Base-by-base conservation (phyloP, 2,888 invertebrate genomes). In the Rotaria magnacalcarata region DNA sequence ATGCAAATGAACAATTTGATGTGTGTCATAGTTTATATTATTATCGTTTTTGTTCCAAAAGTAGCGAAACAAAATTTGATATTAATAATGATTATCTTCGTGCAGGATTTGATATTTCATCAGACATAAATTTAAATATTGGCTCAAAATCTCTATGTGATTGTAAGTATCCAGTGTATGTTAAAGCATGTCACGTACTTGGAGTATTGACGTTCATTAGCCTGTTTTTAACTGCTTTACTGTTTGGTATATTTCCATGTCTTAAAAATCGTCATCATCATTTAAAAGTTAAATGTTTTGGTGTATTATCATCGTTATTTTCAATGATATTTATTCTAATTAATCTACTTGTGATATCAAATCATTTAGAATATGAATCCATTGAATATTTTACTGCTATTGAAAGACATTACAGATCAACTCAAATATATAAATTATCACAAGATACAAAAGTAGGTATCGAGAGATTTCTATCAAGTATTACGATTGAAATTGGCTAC, bases 371-470 rank as follows among this genome's bases (percentile, higher is more conserved):
- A 24, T 80, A 47, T 47, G 80, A 80, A 80, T 80, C 80, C 24
- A 24, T 47, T 4, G 80, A 47, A 41, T 80, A 80, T 80, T 47
- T 80, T n/a, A n/a, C 47, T 43, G 80, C 80, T 11, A 80, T 80
- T 14, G 41, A 80, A 47, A 80, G 34, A 80, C 80, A 80, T 47
- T 80, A 80, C 47, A 21, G 47, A 47, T 47, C 47, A 24, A 80
- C 6, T 80, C 80, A 80, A 47, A 80, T 80, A 19, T 80, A 80
- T 47, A 80, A 80, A 80, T 80, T 80, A 47, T 47, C 47, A 11
- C 11, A 80, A 80, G 80, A 67, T 67, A 67, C 34, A 34, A 27
- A 24, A 34, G 7, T 67, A 34, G 67, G 0, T 34, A 24, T 67
- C 14, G 16, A 34, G 4, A 11, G 34, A 34, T 67, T 67, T 67